Evolutionary conservation across 1,140 invertebrate species (phyloP), one percentile per base, ranked within the genome.

Genomic region (Pseudoatta argentina): DNA sequence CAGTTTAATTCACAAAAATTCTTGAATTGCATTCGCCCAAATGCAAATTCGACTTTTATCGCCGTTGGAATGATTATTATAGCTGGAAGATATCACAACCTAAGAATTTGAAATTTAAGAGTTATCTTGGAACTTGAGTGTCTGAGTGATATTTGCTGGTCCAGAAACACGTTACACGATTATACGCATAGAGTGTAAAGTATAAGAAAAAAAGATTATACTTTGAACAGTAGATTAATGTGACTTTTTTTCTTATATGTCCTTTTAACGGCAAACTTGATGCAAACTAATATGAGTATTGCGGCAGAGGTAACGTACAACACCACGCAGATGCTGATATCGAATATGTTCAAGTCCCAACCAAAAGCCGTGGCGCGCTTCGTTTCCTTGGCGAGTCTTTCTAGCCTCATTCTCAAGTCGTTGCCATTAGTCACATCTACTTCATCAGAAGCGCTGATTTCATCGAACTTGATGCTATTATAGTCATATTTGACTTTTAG

Each of bases 271-370:
- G 97, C 95, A 93, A 98, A 97, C 93, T 97, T 96, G 92, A 97
- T 97, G 93, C 98, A 98, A 75, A 98, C 96, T 79, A 98, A 78
- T 81, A 97, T 96, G 85, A 98, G 95, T 91, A 98, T 96, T 57
- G 95, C 88, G 66, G 97, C 96, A 83, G 97, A 98, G 51, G 96
- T 94, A 48, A 97, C 92, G 92, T 98, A 98, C 27, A 98, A 94
- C 30, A 98, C 92, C 86, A 98, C 96, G 94, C 97, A 98, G 91
- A 98, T 96, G 86, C 97, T 97, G 88, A 98, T 96, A 93, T 98
- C 97, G 88, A 97, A 96, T 89, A 96, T 94, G 72, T 96, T 96
- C 87, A 97, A 96, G 83, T 96, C 95, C 94, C 95, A 96, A 1
- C 95, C 94, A 44, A 94, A 91, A 89, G 48, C 77, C 1, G 94